phyloP scores from a whole-genome alignment of 1,140 invertebrate species.

The Orussus abietinus region DNA sequence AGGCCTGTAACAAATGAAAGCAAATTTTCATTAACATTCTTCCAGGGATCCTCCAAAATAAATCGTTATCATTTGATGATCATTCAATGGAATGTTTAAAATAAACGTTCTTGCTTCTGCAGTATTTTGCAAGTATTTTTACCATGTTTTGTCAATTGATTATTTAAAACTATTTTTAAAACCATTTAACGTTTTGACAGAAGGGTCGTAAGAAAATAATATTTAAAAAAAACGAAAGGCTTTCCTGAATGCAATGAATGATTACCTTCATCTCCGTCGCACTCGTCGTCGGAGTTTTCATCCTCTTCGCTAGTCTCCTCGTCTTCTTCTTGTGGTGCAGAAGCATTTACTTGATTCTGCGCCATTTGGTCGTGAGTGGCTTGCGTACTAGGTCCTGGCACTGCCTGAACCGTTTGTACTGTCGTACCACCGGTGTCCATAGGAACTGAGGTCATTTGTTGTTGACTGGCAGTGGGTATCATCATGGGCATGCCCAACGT shows the following conservation, averaged over 20 bases:
- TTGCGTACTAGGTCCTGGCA: conserved; percentile 44
- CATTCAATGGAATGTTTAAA: too few relatives aligned
- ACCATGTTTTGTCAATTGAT: too few relatives aligned
- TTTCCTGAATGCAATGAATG: conserved; percentile 1
- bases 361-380: conserved; percentile 39
- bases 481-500: conserved; percentile 43
- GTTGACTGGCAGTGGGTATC: conserved; percentile 38
- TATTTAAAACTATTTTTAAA: too few relatives aligned
- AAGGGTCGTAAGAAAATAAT: too few relatives aligned
- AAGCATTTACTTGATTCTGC: conserved; percentile 34
- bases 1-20: conserved; percentile 32
- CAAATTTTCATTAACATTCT: too few relatives aligned
- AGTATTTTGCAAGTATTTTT: too few relatives aligned
- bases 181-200: too few relatives aligned
- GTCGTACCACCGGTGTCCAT: conserved; percentile 41
- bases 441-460: conserved; percentile 50
- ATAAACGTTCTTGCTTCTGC: too few relatives aligned
- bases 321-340: conserved; percentile 39
- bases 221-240: too few relatives aligned
- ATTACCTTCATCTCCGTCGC: conserved; percentile 46
- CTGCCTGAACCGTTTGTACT: conserved; percentile 40
- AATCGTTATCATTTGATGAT: not conserved
- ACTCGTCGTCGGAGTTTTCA: conserved; percentile 50
- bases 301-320: conserved; percentile 46
- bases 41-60: too few relatives aligned